Evolutionary conservation across 2,888 invertebrate genomes (phyloP), one percentile per base, ranked within the genome.

Genomic region (Malthinus seriepunctatus): DNA sequence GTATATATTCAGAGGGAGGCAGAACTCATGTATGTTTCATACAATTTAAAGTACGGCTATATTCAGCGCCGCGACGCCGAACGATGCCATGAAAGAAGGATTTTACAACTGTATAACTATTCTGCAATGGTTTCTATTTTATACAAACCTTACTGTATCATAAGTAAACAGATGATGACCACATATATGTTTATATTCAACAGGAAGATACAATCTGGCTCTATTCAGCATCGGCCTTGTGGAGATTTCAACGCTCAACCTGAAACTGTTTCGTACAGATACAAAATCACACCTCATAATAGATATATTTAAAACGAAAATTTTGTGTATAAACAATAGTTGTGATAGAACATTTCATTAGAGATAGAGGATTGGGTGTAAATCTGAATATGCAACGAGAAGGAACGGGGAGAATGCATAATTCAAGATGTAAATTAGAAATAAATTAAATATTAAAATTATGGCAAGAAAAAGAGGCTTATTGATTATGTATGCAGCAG

Each of bases 11-110:
- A 75, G 75, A 71, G 71, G 69, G 74, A 76, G 77, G 76, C 78
- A 79, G 79, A 79, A 76, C 81, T 82, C 81, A 81, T 82, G 81
- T 80, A 82, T 81, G 81, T 82, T 82, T 82, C 82, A 82, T 82
- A 81, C 80, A 81, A 81, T 82, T 81, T 81, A 81, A 82, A 81
- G 79, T 79, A 77, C 76, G 69, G 77, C 75, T 73, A 75, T 78
- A 78, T 78, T 78, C 76, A 74, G 68, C 73, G 72, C 68, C 72
- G 70, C 70, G 72, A 67, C 69, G 69, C 67, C 56, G 62, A 64
- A 57, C 66, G 67, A 65, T 63, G 66, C 69, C 67, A 65, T 63
- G 66, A 65, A 70, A 70, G 72, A 68, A 71, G 71, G 71, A 73
- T 72, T 73, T 71, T 70, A 71, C 54, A 56, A 57, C 66, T 52